phyloP scores from a whole-genome alignment of 2,797 vertebrate species.

The Chelonia mydas region DNA sequence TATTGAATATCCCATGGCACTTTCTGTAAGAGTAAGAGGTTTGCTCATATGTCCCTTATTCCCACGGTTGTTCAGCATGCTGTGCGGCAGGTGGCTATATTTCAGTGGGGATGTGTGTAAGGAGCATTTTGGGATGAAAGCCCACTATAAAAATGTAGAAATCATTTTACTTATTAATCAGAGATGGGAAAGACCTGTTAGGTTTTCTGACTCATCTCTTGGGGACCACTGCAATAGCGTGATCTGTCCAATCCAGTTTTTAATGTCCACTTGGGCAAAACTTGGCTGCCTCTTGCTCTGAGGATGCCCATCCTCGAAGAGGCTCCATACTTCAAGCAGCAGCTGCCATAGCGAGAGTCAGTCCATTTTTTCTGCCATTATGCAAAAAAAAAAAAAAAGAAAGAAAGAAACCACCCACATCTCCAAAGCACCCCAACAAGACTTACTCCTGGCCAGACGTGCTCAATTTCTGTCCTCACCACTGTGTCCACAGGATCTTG shows the following conservation, averaged over 20 bases:
- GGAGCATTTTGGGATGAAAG: background rate
- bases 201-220: background rate
- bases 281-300: background rate
- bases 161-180: background rate
- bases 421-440: background rate
- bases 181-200: background rate
- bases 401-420: background rate
- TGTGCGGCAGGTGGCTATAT: background rate
- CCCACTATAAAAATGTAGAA: background rate
- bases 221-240: background rate
- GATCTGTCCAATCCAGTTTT: background rate
- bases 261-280: background rate
- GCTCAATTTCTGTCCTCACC: slow-evolving; percentile 97
- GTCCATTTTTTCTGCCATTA: background rate
- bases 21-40: background rate
- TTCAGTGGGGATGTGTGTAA: background rate
- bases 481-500: slow-evolving; percentile 98
- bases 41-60: background rate
- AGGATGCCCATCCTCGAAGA: background rate
- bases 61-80: background rate
- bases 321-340: background rate
- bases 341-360: background rate
- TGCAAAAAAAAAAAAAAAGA: background rate
- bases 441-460: slow-evolving; percentile 97
- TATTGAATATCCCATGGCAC: background rate